Percentiles rank a stretch among this genome's conserved stretches.
These are phyloP conservation scores for Sorex maritimensis DNA, from an alignment of 2,797 vertebrate species.

Conservation along the genomic window DNA sequence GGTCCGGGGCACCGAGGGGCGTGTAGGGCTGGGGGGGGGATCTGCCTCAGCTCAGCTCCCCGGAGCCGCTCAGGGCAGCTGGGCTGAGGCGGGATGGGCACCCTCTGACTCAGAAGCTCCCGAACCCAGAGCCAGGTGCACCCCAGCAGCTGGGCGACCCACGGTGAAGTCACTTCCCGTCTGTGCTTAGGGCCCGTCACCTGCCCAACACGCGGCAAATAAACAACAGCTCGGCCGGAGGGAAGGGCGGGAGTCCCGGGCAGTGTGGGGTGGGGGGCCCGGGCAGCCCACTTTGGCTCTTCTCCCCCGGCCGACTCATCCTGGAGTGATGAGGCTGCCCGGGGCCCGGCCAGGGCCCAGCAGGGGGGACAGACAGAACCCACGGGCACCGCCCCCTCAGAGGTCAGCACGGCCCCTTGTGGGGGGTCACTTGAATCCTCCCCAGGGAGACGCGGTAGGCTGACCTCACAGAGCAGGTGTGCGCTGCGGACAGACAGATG, in stretches of 20 bases:
- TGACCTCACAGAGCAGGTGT: no score
- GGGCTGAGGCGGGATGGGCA: background rate
- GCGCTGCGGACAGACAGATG: background rate
- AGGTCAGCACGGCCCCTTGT: no score
- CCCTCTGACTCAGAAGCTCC: conserved; percentile 36
- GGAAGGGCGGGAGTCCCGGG: background rate
- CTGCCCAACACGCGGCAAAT: background rate
- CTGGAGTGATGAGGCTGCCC: no score
- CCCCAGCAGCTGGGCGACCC: background rate
- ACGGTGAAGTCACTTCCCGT: conserved; percentile 43
- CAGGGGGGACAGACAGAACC: no score
- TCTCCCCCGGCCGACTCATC: no score
- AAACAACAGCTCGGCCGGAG: background rate
- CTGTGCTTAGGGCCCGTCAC: background rate
- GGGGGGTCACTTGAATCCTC: no score
- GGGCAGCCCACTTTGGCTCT: no score
- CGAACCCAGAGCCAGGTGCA: background rate
- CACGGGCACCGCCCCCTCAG: no score
- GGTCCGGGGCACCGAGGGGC: background rate
- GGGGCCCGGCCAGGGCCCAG: no score
- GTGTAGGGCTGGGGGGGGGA: background rate
- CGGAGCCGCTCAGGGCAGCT: background rate
- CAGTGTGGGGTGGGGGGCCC: no score
- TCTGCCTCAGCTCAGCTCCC: background rate
- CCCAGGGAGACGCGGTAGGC: no score